Evolutionary conservation across 2,113 vertebrate species (phyloP).

Genomic region (Drymodes brunneopygia): DNA sequence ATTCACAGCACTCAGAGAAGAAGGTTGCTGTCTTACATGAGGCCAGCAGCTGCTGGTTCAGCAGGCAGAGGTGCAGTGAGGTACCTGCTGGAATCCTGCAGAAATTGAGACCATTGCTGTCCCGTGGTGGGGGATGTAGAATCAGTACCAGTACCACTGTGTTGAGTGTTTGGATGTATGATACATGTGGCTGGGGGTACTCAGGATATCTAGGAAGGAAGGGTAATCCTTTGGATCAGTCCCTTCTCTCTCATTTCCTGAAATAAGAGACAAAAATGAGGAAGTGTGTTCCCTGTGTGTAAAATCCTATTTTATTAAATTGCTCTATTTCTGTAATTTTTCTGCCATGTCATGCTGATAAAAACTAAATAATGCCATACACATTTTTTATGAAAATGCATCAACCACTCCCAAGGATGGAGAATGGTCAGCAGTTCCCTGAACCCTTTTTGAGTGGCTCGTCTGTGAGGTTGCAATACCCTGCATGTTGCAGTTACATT

Average conservation of each 20-base stretch:
- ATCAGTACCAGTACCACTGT: not conserved
- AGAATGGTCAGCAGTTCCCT: not conserved
- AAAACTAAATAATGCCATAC: not conserved
- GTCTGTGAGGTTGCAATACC: not conserved
- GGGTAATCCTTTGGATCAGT: not conserved
- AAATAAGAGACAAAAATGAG: not conserved
- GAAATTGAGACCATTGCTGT: not conserved
- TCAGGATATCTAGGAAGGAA: not conserved
- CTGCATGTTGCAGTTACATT: not conserved
- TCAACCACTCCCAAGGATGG: not conserved
- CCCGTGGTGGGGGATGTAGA: accelerated
- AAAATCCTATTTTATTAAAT: not conserved
- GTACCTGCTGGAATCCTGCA: not conserved
- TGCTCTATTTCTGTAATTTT: not conserved
- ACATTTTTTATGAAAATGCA: not conserved
- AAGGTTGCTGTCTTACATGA: not conserved
- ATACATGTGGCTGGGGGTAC: not conserved
- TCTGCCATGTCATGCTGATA: not conserved
- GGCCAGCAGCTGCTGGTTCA: not conserved
- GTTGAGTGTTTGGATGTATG: not conserved
- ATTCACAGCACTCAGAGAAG: not conserved
- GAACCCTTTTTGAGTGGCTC: not conserved
- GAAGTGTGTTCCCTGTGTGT: accelerated
- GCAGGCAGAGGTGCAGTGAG: not conserved
- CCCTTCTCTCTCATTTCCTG: not conserved